Percentiles rank a stretch among this genome's conserved stretches.
Conservation (phyloP, 2,797 vertebrate genomes). For the Sphenopsis melanotis region DNA sequence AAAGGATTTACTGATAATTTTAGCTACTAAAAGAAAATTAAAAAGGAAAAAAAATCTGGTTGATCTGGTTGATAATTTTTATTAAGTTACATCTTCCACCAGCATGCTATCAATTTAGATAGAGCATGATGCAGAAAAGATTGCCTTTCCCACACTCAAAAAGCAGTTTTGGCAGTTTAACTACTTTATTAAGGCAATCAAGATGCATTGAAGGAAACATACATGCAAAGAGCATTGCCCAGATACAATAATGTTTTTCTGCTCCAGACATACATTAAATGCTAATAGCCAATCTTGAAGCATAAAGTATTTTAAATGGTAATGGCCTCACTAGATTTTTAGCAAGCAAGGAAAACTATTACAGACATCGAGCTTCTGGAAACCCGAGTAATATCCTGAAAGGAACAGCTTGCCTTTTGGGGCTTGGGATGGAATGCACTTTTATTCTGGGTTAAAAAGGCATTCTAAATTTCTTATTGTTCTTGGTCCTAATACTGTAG, state of each 20-base stretch:
- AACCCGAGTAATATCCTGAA: slow-evolving; percentile 5
- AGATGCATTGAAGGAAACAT: neutral
- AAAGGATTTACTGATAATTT: neutral
- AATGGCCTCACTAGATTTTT: neutral
- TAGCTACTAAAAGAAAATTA: neutral
- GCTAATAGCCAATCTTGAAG: slow-evolving; percentile 6
- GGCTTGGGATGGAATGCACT: neutral
- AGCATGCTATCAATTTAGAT: neutral
- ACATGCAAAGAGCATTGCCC: neutral
- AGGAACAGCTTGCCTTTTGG: neutral
- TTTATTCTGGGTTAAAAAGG: neutral
- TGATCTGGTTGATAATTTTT: neutral
- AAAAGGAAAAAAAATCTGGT: neutral
- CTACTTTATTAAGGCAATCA: slow-evolving; percentile 28
- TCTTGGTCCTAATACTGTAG: neutral
- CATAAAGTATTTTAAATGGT: neutral
- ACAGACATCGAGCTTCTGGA: neutral
- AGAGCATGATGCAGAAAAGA: neutral
- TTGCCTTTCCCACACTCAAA: neutral
- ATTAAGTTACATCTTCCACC: neutral
- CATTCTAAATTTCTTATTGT: neutral
- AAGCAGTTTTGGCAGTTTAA: neutral
- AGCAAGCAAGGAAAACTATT: neutral
- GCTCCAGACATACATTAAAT: neutral
- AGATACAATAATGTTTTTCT: neutral